phyloP scores from a whole-genome alignment of 2,113 vertebrate species.

The Tenebrosternarchus preto region DNA sequence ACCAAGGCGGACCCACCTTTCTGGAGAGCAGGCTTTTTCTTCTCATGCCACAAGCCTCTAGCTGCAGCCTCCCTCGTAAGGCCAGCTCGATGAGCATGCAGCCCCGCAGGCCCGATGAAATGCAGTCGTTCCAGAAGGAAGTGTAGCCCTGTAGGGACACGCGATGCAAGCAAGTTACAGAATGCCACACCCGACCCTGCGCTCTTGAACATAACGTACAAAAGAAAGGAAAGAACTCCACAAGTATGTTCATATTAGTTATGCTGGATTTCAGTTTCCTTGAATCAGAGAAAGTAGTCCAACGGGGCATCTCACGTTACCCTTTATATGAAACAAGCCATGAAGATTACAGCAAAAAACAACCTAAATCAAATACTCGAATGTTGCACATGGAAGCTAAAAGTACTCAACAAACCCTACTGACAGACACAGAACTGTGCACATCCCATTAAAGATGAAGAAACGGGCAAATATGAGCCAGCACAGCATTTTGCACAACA shows the following conservation, averaged over 20 bases:
- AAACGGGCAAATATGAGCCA: background rate
- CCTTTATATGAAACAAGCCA: no score
- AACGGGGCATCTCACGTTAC: no score
- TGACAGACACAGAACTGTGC: no score
- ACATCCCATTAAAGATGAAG: background rate
- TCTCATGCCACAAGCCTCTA: constrained; percentile 92
- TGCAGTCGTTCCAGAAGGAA: constrained; percentile 98
- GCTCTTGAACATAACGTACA: background rate
- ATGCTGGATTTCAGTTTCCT: no score
- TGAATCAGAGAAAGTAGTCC: no score
- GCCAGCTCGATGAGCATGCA: constrained; percentile 96
- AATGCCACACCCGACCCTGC: no score
- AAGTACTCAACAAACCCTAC: no score
- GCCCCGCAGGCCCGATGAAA: constrained; percentile 92
- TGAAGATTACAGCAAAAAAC: no score
- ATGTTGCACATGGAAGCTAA: no score
- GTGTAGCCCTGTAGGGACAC: constrained; percentile 84
- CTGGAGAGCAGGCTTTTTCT: constrained; percentile 90
- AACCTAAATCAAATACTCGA: no score
- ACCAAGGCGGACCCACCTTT: constrained; percentile 76
- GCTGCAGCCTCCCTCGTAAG: constrained; percentile 86
- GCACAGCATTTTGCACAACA: background rate
- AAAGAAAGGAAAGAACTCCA: no score
- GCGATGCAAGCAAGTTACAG: background rate
- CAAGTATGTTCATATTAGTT: background rate